Conservation (phyloP, 2,888 invertebrate genomes). For the Panzeria rudis region DNA sequence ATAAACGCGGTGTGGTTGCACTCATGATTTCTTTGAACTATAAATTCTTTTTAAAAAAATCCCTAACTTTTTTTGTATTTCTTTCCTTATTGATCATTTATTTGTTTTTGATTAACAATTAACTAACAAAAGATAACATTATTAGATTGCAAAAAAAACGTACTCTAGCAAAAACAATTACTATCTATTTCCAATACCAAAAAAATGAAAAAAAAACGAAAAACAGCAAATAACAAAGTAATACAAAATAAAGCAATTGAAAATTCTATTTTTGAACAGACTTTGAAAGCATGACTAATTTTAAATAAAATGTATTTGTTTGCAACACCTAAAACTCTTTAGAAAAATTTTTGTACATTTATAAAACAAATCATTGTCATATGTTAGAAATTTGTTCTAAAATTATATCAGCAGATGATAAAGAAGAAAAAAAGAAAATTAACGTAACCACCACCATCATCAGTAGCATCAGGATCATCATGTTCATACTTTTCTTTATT, state of each 20-base stretch:
- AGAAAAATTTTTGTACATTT: not conserved
- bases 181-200: constrained; percentile 18
- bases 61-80: not conserved
- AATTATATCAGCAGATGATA: constrained; percentile 66
- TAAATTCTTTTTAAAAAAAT: too few relatives aligned
- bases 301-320: constrained; percentile 55
- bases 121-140: constrained; percentile 18
- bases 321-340: constrained; percentile 18
- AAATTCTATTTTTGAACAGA: constrained; percentile 78
- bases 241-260: constrained; percentile 5
- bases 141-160: not conserved
- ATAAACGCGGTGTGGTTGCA: too few relatives aligned
- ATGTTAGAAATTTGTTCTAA: constrained; percentile 75
- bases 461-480: not conserved
- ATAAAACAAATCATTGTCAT: constrained; percentile 74
- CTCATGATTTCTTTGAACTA: too few relatives aligned
- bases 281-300: constrained; percentile 75
- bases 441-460: constrained; percentile 57
- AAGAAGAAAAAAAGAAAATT: constrained; percentile 37
- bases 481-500: not conserved
- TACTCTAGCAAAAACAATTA: not conserved
- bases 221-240: not conserved
- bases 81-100: not conserved
- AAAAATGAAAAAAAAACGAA: too few relatives aligned
- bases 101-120: constrained; percentile 23